Evolutionary conservation across 2,888 invertebrate genomes (phyloP).

Genomic region (Ormyrus pomaceus): DNA sequence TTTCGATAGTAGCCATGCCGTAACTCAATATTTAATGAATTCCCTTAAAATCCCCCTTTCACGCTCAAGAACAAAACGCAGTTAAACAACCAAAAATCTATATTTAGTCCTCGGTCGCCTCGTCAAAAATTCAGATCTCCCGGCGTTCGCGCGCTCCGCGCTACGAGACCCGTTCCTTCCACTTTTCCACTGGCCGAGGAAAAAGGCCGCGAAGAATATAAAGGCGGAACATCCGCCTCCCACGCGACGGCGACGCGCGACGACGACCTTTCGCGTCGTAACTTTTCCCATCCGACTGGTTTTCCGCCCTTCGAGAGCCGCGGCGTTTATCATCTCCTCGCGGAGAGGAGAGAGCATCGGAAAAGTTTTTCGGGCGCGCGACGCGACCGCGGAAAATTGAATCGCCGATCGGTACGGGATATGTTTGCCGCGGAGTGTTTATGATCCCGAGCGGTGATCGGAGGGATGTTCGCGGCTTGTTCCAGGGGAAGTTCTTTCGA

Average conservation of each 20-base stretch:
- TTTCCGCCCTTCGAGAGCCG: slow-evolving; percentile 32
- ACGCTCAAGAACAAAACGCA: too few relatives aligned
- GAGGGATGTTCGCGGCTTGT: too few relatives aligned
- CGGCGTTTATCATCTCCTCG: slow-evolving; percentile 16
- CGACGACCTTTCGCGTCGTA: slow-evolving; percentile 11
- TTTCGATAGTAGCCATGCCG: too few relatives aligned
- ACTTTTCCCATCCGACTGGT: slow-evolving; percentile 46
- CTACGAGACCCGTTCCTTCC: too few relatives aligned
- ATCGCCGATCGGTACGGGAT: background rate
- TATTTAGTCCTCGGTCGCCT: background rate
- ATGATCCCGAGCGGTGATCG: too few relatives aligned
- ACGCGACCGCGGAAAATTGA: slow-evolving; percentile 3
- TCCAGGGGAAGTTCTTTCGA: too few relatives aligned
- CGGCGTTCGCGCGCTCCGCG: background rate
- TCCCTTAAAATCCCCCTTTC: too few relatives aligned
- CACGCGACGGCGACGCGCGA: slow-evolving; percentile 24
- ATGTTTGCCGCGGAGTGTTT: background rate
- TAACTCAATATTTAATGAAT: too few relatives aligned
- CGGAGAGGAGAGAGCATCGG: slow-evolving; percentile 31
- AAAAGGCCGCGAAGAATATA: slow-evolving; percentile 8
- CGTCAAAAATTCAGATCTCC: background rate
- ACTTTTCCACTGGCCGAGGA: background rate
- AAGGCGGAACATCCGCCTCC: slow-evolving; percentile 44
- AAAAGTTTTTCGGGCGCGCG: background rate
- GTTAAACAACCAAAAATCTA: background rate